A percentile compares a stretch with the other conserved stretches of the same genome.
Conservation (phyloP, 92 coral and sea anemone genomes). For the Palythoa grandis region DNA sequence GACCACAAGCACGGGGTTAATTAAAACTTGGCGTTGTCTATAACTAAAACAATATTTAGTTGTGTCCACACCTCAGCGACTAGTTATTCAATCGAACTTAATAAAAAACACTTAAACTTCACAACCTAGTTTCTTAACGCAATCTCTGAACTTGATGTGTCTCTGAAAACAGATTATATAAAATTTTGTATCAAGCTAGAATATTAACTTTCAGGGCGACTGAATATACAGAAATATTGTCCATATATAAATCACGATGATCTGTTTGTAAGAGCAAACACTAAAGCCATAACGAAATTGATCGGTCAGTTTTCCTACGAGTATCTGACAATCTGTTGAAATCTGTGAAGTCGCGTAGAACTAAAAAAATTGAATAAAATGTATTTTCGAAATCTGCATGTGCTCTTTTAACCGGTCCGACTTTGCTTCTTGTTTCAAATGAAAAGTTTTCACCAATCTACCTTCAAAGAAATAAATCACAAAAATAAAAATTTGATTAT, state of each 20-base stretch:
- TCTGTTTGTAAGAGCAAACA: background rate
- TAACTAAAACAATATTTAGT: constrained; percentile 22
- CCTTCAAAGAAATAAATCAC: no score
- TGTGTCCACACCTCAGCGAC: constrained; percentile 16
- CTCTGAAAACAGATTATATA: background rate
- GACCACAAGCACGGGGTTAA: constrained; percentile 26
- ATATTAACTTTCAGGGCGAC: background rate
- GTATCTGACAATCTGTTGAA: constrained; percentile 6
- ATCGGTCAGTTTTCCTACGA: background rate
- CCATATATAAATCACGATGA: background rate
- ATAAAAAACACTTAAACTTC: constrained; percentile 1
- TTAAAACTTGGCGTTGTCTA: constrained; percentile 15
- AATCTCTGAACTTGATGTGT: no score
- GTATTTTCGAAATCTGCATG: background rate
- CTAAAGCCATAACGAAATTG: background rate
- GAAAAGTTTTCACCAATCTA: no score
- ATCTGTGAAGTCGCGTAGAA: background rate
- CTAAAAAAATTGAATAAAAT: background rate
- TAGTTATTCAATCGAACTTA: background rate
- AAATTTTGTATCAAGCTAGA: background rate
- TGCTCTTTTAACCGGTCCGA: background rate
- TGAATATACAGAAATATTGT: background rate
- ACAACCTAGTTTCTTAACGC: background rate
- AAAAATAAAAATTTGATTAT: no score
- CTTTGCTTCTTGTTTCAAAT: no score